phyloP scores from a whole-genome alignment of 2,797 vertebrate genomes.

The Notamacropus eugenii region DNA sequence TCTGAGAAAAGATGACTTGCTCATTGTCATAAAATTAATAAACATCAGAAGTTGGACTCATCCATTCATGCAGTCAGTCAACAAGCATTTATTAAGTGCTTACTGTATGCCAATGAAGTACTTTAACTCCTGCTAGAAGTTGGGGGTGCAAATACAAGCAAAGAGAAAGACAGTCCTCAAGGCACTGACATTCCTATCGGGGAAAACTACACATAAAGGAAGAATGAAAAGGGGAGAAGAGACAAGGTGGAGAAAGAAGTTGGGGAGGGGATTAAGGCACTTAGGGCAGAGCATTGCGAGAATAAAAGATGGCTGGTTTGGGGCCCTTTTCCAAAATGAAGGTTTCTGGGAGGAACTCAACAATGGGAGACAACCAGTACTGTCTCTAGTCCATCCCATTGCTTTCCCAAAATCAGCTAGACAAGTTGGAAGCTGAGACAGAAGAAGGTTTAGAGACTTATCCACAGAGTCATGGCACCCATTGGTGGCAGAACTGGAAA shows the following conservation, averaged over 20 bases:
- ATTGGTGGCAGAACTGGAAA: neutral
- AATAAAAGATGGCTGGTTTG: neutral
- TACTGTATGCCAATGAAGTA: neutral
- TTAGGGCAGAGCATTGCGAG: neutral
- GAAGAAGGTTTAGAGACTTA: rapidly evolving
- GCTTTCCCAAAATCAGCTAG: neutral
- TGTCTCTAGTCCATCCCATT: neutral
- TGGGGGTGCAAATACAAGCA: neutral
- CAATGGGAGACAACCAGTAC: neutral
- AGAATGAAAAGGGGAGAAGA: neutral
- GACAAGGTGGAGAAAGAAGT: neutral
- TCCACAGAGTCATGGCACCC: rapidly evolving
- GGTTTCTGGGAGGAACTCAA: neutral
- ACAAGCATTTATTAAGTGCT: neutral
- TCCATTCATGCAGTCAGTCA: neutral
- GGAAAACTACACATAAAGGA: neutral
- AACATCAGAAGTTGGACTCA: neutral
- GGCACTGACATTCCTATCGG: neutral
- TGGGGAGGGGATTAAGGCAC: neutral
- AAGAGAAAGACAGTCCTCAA: neutral
- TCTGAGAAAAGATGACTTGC: neutral
- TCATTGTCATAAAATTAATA: neutral
- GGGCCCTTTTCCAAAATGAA: neutral
- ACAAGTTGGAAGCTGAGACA: neutral
- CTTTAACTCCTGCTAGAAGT: neutral